These are phyloP conservation scores for Zoanthus solanderi DNA, from an alignment of 92 coral and sea anemone genomes.

Conservation along the genomic window DNA sequence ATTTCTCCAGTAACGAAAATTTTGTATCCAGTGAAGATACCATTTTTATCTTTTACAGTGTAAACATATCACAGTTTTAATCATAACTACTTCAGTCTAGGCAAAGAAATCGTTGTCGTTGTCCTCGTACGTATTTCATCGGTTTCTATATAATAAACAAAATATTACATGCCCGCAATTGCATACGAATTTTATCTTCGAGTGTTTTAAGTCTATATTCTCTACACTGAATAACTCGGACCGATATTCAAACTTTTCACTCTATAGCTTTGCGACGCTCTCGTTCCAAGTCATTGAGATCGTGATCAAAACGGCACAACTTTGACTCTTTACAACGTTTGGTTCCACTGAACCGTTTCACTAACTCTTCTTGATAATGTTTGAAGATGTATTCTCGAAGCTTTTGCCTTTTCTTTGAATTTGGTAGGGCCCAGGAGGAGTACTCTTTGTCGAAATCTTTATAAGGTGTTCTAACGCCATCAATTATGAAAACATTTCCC, in stretches of 20 bases:
- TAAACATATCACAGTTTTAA: too few relatives aligned
- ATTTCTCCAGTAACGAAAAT: too few relatives aligned
- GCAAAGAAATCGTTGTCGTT: too few relatives aligned
- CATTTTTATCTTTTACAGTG: too few relatives aligned
- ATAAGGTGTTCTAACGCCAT: not conserved
- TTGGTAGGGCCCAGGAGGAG: slow-evolving; percentile 11
- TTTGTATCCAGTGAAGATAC: too few relatives aligned
- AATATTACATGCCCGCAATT: too few relatives aligned
- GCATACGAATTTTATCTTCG: too few relatives aligned
- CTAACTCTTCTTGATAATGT: slow-evolving; percentile 15
- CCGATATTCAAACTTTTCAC: not conserved
- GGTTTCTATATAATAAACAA: too few relatives aligned
- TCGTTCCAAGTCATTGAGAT: not conserved
- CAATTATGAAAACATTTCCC: fast-evolving
- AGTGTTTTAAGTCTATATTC: too few relatives aligned
- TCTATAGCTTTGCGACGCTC: not conserved
- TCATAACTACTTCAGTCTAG: too few relatives aligned
- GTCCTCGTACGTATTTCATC: too few relatives aligned
- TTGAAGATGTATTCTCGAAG: not conserved
- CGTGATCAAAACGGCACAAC: not conserved
- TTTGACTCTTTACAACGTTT: not conserved
- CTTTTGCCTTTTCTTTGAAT: not conserved
- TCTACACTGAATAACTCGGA: too few relatives aligned
- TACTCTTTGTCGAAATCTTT: not conserved
- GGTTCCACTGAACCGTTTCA: not conserved